Percentiles rank a stretch among this genome's conserved stretches.
Evolutionary conservation across 2,113 vertebrate genomes (phyloP).

Genomic region (Cichladusa arquata): DNA sequence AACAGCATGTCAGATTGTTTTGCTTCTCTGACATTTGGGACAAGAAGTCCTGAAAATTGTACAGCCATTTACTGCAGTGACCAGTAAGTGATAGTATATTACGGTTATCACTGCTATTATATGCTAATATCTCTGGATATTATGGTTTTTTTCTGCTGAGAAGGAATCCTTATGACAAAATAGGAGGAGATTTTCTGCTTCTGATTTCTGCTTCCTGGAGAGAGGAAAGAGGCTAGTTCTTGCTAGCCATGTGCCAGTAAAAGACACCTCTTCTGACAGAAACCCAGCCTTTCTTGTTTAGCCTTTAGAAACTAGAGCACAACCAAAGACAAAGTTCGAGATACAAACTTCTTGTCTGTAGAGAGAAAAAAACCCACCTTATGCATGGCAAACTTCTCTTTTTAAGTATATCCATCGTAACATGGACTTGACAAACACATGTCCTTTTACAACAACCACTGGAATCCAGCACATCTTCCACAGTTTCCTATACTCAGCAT

Average conservation of each 20-base stretch:
- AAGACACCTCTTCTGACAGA: background rate
- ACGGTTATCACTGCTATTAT: background rate
- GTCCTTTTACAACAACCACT: accelerated
- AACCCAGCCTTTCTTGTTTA: background rate
- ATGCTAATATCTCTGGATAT: background rate
- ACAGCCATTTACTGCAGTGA: background rate
- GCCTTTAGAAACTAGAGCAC: background rate
- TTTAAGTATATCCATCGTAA: background rate
- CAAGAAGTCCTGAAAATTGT: background rate
- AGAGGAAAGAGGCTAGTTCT: background rate
- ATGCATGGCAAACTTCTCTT: accelerated
- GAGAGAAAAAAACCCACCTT: background rate
- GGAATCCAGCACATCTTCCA: background rate
- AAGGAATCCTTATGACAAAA: background rate
- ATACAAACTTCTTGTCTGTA: background rate
- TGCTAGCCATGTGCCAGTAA: background rate
- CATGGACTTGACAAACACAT: background rate
- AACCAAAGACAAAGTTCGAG: background rate
- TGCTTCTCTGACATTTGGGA: background rate
- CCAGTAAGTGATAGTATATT: background rate
- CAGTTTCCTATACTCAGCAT: background rate
- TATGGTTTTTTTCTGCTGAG: background rate
- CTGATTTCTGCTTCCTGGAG: background rate
- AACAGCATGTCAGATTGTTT: background rate
- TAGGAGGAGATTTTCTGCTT: background rate